phyloP scores from a whole-genome alignment of 2,888 invertebrate species.

The Loripinus fragilis region DNA sequence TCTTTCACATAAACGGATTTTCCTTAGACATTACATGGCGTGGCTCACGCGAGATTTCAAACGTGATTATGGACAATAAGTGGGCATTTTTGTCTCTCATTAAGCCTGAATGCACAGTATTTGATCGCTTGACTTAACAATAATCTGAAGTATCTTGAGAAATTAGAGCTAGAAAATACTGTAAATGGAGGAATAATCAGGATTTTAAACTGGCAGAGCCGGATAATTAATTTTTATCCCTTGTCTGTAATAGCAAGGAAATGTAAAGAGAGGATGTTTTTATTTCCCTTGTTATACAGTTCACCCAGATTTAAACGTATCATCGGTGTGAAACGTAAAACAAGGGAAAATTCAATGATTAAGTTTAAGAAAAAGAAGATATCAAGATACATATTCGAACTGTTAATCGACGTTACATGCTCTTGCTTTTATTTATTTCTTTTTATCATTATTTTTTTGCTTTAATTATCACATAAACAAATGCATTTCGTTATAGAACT shows the following conservation, averaged over 20 bases:
- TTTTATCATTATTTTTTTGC: too few relatives aligned
- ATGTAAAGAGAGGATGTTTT: neutral
- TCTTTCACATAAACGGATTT: constrained; percentile 57
- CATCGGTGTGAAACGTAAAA: too few relatives aligned
- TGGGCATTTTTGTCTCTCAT: constrained; percentile 56
- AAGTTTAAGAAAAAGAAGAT: too few relatives aligned
- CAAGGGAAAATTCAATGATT: too few relatives aligned
- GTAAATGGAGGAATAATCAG: constrained; percentile 29
- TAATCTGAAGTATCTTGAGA: constrained; percentile 50
- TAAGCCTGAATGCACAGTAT: constrained; percentile 42
- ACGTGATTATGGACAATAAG: constrained; percentile 55
- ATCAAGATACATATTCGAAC: too few relatives aligned
- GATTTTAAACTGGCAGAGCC: constrained; percentile 20
- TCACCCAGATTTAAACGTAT: neutral
- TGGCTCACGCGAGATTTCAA: constrained; percentile 62
- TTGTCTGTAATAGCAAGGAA: neutral
- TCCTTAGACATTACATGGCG: constrained; percentile 40
- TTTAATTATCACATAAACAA: too few relatives aligned
- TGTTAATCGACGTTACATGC: too few relatives aligned
- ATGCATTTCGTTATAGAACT: too few relatives aligned
- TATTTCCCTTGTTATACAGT: neutral
- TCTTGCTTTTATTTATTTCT: too few relatives aligned
- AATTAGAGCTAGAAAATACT: constrained; percentile 19
- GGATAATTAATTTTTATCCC: constrained; percentile 10
- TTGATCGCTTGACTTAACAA: constrained; percentile 58